Percentiles rank a stretch among this genome's conserved stretches.
Conservation (phyloP, 2,797 vertebrate genomes). For the Leptodactylus fallax region DNA sequence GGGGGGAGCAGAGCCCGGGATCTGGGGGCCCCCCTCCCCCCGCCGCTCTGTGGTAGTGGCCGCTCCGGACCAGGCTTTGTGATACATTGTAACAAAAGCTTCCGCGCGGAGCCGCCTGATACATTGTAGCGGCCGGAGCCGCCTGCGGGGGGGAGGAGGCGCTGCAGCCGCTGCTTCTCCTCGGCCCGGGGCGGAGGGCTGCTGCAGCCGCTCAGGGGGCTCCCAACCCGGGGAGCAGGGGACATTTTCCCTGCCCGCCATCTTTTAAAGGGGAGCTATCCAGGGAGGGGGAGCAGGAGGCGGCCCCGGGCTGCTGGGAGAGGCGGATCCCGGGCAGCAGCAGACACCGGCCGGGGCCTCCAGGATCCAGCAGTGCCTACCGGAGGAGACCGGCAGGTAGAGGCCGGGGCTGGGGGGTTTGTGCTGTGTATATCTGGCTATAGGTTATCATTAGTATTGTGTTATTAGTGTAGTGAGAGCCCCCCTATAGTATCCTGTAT, state of each 20-base stretch:
- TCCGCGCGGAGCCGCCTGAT: slow-evolving; percentile 64
- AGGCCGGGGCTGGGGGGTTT: not conserved
- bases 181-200: slow-evolving; percentile 26
- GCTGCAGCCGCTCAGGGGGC: not conserved
- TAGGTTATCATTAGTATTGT: too few species aligned
- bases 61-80: slow-evolving; percentile 79
- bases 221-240: slow-evolving; percentile 52
- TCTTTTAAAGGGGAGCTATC: slow-evolving; percentile 78
- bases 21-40: slow-evolving; percentile 54
- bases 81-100: slow-evolving; percentile 88
- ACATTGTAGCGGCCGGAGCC: slow-evolving; percentile 60
- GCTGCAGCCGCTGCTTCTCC: not conserved
- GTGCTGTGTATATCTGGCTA: too few species aligned
- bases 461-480: too few species aligned
- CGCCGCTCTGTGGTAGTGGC: slow-evolving; percentile 59
- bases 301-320: slow-evolving; percentile 17
- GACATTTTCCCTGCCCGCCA: slow-evolving; percentile 79
- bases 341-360: slow-evolving; percentile 6
- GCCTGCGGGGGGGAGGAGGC: slow-evolving; percentile 42
- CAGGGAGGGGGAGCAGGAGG: slow-evolving; percentile 61
- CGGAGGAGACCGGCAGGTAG: not conserved
- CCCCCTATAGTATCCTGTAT: too few species aligned
- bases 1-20: slow-evolving; percentile 50
- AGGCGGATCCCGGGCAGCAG: slow-evolving; percentile 9
- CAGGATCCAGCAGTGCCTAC: too few species aligned